These are phyloP conservation scores for Dendrocincla tyrannina DNA, from an alignment of 2,797 vertebrate species.

Conservation along the genomic window DNA sequence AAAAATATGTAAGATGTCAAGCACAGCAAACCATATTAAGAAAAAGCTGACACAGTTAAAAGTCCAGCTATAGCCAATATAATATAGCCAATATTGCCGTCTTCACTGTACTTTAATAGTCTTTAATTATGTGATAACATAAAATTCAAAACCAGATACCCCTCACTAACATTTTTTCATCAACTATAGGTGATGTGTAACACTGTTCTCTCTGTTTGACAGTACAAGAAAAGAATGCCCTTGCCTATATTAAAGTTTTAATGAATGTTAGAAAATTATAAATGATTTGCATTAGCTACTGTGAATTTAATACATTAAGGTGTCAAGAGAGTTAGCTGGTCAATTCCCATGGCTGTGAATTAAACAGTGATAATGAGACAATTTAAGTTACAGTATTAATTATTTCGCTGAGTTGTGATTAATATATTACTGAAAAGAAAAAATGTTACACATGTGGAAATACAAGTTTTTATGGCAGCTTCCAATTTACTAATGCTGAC, in stretches of 20 bases:
- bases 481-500: neutral
- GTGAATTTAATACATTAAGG: constrained; percentile 1
- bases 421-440: neutral
- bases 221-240: neutral
- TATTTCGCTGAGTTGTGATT: neutral
- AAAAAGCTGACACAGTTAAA: neutral
- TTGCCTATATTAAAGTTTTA: neutral
- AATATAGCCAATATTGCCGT: neutral
- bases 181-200: neutral
- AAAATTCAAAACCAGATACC: neutral
- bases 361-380: constrained; percentile 8
- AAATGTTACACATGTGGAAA: neutral
- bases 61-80: neutral
- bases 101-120: neutral
- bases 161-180: neutral
- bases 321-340: neutral
- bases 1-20: neutral
- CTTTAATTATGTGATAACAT: neutral
- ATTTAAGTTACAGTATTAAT: neutral
- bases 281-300: neutral
- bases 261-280: neutral
- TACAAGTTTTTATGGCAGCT: neutral
- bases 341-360: neutral
- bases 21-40: neutral
- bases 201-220: neutral